Conservation (phyloP, 2,113 vertebrate species). For the Ceuthmochares aereus region DNA sequence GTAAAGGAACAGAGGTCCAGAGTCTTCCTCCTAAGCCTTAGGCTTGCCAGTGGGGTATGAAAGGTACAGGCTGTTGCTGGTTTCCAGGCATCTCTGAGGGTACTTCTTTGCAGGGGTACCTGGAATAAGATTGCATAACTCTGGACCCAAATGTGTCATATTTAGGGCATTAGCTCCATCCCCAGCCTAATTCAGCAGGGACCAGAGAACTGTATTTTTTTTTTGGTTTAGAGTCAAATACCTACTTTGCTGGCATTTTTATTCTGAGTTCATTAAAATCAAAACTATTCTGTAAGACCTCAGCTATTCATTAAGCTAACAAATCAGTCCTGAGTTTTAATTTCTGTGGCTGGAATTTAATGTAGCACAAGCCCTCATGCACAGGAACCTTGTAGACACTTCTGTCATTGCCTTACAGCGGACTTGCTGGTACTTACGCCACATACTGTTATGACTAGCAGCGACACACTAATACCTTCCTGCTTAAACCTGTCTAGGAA, state of each 20-base stretch:
- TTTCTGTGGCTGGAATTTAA: constrained; percentile 32
- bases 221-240: not conserved
- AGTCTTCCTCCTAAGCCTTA: not conserved
- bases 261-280: not conserved
- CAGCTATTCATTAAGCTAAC: not conserved
- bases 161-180: not conserved
- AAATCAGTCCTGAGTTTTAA: constrained; percentile 2
- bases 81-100: not conserved
- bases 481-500: constrained; percentile 18
- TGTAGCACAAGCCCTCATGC: not conserved
- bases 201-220: not conserved
- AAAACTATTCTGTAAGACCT: not conserved
- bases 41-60: not conserved
- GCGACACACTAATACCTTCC: not conserved
- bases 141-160: not conserved
- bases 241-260: not conserved
- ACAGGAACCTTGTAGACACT: not conserved
- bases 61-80: not conserved
- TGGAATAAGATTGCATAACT: not conserved
- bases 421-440: not conserved
- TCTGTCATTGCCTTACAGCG: not conserved
- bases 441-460: not conserved
- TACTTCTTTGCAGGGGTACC: not conserved
- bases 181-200: not conserved
- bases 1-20: not conserved